Conservation (phyloP, 2,888 invertebrate species). For the Thysanoteuthis rhombus region DNA sequence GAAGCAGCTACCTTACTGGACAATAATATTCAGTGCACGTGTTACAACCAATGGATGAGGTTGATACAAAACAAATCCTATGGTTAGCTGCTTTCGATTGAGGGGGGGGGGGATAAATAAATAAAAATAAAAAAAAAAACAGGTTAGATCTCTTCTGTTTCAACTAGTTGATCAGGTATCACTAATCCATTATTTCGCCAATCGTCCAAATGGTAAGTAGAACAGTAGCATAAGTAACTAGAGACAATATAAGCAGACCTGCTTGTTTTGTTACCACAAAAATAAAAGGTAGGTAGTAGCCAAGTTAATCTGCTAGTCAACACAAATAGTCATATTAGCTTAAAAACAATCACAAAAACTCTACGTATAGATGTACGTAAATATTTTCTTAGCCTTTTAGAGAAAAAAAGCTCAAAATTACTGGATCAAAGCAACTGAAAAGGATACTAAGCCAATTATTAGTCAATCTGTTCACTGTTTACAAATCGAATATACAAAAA, state of each 20-base stretch:
- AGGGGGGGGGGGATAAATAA: too few relatives aligned
- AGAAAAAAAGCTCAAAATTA: background rate
- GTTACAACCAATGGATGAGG: background rate
- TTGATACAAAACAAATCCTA: background rate
- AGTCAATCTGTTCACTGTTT: too few relatives aligned
- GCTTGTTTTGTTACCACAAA: background rate
- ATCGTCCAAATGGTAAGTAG: background rate
- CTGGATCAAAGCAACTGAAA: background rate
- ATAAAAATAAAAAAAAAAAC: background rate
- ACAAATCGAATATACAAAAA: too few relatives aligned
- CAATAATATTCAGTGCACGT: background rate
- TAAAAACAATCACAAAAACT: background rate
- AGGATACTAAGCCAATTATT: too few relatives aligned
- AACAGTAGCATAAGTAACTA: background rate
- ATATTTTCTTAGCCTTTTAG: background rate
- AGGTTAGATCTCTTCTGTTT: background rate
- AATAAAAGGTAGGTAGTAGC: background rate
- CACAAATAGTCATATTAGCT: background rate
- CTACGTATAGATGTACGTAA: background rate
- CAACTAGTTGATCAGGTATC: background rate
- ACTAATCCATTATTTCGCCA: background rate
- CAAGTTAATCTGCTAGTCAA: background rate
- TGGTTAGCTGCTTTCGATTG: background rate
- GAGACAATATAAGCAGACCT: background rate
- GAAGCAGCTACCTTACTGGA: too few relatives aligned